Percentiles rank a stretch among this genome's conserved stretches.
Conservation (phyloP, 2,797 vertebrate genomes). For the Chromobotia macracanthus region DNA sequence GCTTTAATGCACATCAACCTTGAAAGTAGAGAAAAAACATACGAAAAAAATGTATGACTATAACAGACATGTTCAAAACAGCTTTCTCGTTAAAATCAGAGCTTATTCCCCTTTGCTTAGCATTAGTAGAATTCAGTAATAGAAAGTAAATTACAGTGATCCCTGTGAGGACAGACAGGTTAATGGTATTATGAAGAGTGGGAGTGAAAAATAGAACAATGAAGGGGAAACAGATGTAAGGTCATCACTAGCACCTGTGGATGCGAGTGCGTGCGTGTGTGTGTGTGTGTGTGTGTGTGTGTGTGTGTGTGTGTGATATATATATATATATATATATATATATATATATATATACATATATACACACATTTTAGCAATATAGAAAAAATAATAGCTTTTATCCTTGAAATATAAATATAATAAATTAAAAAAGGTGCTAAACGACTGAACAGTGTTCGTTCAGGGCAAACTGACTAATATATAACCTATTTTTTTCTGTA, state of each 20-base stretch:
- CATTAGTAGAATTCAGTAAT: constrained; percentile 88
- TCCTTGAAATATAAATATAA: no score
- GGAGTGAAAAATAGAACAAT: constrained; percentile 71
- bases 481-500: no score
- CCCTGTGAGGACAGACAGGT: constrained; percentile 87
- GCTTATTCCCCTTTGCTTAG: constrained; percentile 74
- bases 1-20: constrained; percentile 78
- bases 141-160: constrained; percentile 92
- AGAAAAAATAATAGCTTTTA: no score
- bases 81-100: constrained; percentile 78
- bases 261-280: constrained; percentile 71
- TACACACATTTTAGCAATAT: no score
- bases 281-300: no score
- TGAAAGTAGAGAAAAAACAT: constrained; percentile 70
- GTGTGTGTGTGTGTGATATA: no score
- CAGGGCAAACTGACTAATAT: no score
- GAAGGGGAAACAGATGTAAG: constrained; percentile 33
- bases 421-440: no score
- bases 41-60: constrained; percentile 54
- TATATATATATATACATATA: no score
- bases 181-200: constrained; percentile 89
- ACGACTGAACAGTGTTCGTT: no score
- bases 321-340: no score
- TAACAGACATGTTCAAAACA: constrained; percentile 66
- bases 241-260: constrained; percentile 45